A percentile compares a stretch with the other conserved stretches of the same genome.
Conservation (phyloP, 53 echinoderm and acorn worm species). For the Echinarachnius parma region DNA sequence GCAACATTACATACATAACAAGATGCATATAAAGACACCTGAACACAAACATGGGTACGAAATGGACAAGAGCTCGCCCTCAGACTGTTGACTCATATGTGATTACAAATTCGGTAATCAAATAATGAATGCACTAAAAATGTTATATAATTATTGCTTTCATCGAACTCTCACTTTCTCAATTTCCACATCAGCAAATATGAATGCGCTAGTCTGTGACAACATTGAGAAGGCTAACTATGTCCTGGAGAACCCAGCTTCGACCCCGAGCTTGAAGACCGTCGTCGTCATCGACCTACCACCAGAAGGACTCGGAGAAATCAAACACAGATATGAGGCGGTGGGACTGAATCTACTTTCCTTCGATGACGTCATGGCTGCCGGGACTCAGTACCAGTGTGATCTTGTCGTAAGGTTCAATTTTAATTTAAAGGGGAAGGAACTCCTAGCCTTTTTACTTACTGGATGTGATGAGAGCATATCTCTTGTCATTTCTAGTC, state of each 20-base stretch:
- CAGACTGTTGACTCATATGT: too few species aligned
- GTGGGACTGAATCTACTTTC: constrained; percentile 59
- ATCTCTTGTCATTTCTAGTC: too few species aligned
- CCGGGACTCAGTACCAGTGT: constrained; percentile 56
- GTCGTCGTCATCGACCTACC: constrained; percentile 58
- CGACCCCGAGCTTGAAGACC: constrained; percentile 24
- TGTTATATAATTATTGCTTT: too few species aligned
- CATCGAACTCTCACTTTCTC: too few species aligned
- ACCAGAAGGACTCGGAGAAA: constrained; percentile 46
- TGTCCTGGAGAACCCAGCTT: constrained; percentile 3
- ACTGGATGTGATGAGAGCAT: too few species aligned
- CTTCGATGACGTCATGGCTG: constrained; percentile 62
- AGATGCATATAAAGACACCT: too few species aligned
- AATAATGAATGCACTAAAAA: too few species aligned
- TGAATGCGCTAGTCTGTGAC: constrained; percentile 48
- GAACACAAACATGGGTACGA: too few species aligned
- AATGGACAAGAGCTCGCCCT: too few species aligned
- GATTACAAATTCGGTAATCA: too few species aligned
- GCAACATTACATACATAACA: too few species aligned
- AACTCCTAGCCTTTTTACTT: too few species aligned
- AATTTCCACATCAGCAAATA: constrained; percentile 47
- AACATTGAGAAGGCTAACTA: constrained; percentile 31
- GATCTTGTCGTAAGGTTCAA: constrained; percentile 56
- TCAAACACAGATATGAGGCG: constrained; percentile 35
- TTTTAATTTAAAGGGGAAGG: background rate